phyloP scores from a whole-genome alignment of 1,140 invertebrate species.

The Dryas iulia region DNA sequence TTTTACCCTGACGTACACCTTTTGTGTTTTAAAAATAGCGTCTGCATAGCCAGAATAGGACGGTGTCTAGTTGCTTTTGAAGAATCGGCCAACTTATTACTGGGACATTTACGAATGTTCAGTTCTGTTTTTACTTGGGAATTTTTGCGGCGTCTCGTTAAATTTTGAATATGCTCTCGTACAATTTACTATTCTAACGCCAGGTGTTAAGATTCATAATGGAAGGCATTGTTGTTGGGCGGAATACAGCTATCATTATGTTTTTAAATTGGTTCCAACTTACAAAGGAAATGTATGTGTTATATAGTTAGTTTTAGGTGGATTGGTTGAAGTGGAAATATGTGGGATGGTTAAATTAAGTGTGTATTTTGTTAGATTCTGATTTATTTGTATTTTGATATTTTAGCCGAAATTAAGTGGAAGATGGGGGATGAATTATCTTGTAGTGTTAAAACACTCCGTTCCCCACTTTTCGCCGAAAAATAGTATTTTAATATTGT shows the following conservation, averaged over 20 bases:
- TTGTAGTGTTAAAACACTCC: too few relatives aligned
- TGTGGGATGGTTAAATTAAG: background rate
- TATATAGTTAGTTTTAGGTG: background rate
- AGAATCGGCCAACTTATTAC: constrained; percentile 54
- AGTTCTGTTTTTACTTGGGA: constrained; percentile 44
- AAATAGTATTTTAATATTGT: too few relatives aligned
- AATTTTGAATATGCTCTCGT: constrained; percentile 34
- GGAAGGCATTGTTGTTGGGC: background rate
- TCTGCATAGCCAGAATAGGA: constrained; percentile 28
- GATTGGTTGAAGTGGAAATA: background rate
- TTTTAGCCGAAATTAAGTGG: too few relatives aligned
- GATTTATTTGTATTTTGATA: too few relatives aligned
- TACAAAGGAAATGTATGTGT: constrained; percentile 25
- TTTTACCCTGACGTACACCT: constrained; percentile 29
- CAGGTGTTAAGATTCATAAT: constrained; percentile 1
- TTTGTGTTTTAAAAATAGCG: constrained; percentile 43
- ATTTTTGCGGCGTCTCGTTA: constrained; percentile 45
- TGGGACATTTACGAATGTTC: constrained; percentile 49
- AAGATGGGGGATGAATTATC: too few relatives aligned
- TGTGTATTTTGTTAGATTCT: too few relatives aligned
- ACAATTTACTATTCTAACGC: constrained; percentile 24
- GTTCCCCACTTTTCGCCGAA: too few relatives aligned
- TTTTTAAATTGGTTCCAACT: constrained; percentile 33
- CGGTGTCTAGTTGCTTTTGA: constrained; percentile 47
- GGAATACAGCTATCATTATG: constrained; percentile 34